Conservation (phyloP, 2,113 vertebrate species). For the Clinocottus analis region DNA sequence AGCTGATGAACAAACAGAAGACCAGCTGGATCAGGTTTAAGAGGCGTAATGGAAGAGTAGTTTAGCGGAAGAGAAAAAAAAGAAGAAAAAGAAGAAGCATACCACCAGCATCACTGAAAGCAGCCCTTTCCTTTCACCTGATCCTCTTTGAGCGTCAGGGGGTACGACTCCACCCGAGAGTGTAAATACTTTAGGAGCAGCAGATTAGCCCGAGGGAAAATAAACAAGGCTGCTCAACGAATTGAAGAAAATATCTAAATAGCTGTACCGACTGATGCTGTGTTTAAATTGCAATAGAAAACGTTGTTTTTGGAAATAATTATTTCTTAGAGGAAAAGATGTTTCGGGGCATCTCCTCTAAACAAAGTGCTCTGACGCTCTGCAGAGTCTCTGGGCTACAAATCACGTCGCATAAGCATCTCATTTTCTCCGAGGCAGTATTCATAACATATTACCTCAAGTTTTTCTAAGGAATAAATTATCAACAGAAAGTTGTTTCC, state of each 20-base stretch:
- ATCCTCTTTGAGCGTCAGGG: background rate
- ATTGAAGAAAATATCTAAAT: background rate
- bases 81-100: background rate
- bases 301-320: background rate
- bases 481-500: conserved; percentile 8
- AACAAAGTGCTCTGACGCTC: conserved; percentile 13
- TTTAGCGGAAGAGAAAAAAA: background rate
- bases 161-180: conserved; percentile 4
- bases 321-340: background rate
- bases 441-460: conserved; percentile 11
- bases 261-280: conserved; percentile 3
- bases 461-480: conserved; percentile 21
- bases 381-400: conserved; percentile 13
- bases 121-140: conserved; percentile 19
- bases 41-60: background rate
- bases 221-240: conserved; percentile 5
- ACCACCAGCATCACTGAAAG: conserved; percentile 3
- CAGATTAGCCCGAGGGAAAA: background rate
- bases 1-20: conserved; percentile 13
- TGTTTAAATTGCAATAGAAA: conserved; percentile 17
- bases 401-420: conserved; percentile 21
- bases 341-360: conserved; percentile 5
- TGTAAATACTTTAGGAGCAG: background rate
- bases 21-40: conserved; percentile 26
- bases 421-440: conserved; percentile 11